Percentiles rank a stretch among this genome's conserved stretches.
These are phyloP conservation scores for Fulmarus glacialis DNA, from an alignment of 2,113 vertebrate genomes.

Conservation along the genomic window DNA sequence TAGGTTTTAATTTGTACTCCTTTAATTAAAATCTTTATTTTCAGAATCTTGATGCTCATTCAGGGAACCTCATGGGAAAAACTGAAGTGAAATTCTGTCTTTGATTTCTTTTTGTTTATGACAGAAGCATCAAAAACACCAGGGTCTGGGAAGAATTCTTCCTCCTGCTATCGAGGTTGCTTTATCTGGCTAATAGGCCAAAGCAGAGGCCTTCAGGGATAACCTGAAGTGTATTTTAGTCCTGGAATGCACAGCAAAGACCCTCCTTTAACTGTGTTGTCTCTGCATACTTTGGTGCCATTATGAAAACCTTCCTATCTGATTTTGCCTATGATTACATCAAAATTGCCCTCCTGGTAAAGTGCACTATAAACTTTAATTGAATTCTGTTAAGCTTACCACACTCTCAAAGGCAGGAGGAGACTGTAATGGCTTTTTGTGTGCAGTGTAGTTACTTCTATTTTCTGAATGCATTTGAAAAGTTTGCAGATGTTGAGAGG, in stretches of 20 bases:
- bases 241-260: background rate
- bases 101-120: background rate
- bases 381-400: background rate
- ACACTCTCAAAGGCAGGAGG: background rate
- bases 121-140: background rate
- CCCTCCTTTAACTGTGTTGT: background rate
- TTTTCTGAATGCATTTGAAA: background rate
- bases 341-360: constrained; percentile 11
- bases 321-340: constrained; percentile 19
- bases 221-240: background rate
- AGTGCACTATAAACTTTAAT: constrained; percentile 1
- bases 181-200: background rate
- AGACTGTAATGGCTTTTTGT: background rate
- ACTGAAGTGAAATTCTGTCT: background rate
- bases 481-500: background rate
- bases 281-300: background rate
- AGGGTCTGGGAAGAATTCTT: background rate
- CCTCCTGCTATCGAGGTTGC: background rate
- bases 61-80: background rate
- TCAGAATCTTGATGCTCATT: background rate
- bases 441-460: background rate
- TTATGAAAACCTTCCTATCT: background rate
- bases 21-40: background rate
- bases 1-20: background rate
- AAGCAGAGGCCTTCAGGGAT: background rate